Base-by-base conservation (phyloP, 1,140 invertebrate species). In the Calliopsis andreniformis region DNA sequence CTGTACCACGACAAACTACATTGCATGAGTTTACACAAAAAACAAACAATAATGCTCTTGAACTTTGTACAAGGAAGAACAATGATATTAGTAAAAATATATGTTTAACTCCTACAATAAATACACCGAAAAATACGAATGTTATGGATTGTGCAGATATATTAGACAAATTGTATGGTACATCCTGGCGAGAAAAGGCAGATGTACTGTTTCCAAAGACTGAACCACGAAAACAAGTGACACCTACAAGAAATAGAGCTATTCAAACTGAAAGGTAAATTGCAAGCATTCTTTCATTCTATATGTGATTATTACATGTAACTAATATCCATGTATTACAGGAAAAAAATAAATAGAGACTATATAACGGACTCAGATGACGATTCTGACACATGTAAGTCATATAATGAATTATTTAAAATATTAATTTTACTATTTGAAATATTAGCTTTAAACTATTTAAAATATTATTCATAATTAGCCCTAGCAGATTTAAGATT, bases 151-250 rank as follows among this genome's bases (percentile, higher is more conserved):
- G 91, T 42, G 89, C 89, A 28, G 88, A 92, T 80, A 89, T 93
- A 43, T 85, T 94, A 18, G 93, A 93, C 58, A 88, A 93, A 79
- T 80, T 93, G 6, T 94, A 94, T 82, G 93, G 93, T 0, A 86
- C 83, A 68, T 61, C 87, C 1, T 94, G 93, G 93, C 89, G 93
- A 73, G 72, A 84, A 35, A 90, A 91, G 68, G 87, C 89, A 49
- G 79, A 87, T 72, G 32, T 30, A 16, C 45, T 91, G 25, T 20
- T 91, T 35, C 78, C 85, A 49, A 80, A 70, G 8, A 66, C 88
- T 45, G 87, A 93, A 84, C 51, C 90, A 83, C 71, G 87, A 87
- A 88, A 89, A 86, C 10, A 83, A 83, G 30, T 75, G 67, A 8
- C 89, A 80, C 12, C 66, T 12, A 76, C 59, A 64, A 77, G 73